These are phyloP conservation scores for Calliopsis andreniformis DNA, from an alignment of 1,140 invertebrate species.

Conservation along the genomic window DNA sequence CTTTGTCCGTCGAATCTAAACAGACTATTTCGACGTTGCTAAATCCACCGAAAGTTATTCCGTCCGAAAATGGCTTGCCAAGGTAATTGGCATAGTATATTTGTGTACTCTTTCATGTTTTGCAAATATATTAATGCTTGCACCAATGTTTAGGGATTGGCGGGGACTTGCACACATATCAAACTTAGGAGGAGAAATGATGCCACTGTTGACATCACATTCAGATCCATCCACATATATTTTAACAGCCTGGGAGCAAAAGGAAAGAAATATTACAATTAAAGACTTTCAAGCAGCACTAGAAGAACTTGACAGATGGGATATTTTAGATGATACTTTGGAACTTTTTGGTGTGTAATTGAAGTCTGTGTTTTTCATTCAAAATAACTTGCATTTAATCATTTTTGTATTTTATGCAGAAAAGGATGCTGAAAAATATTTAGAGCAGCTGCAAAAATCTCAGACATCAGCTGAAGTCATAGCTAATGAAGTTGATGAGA, in stretches of 20 bases:
- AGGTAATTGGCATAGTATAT: constrained; percentile 73
- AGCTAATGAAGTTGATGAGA: constrained; percentile 61
- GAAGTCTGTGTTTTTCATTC: not conserved
- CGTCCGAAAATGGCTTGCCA: constrained; percentile 81
- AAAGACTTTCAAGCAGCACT: constrained; percentile 81
- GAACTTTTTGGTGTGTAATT: constrained; percentile 82
- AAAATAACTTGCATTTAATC: constrained; percentile 7
- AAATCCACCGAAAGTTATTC: constrained; percentile 84
- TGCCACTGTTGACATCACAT: constrained; percentile 78
- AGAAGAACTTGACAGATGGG: constrained; percentile 85
- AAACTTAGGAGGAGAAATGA: constrained; percentile 78
- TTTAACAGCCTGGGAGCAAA: constrained; percentile 80
- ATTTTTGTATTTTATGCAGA: constrained; percentile 59
- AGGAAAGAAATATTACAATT: constrained; percentile 77
- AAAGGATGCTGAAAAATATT: constrained; percentile 75
- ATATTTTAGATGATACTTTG: constrained; percentile 84
- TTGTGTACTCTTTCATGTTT: not conserved
- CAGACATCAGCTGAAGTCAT: constrained; percentile 55
- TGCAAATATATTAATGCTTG: not conserved
- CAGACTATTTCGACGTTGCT: constrained; percentile 81
- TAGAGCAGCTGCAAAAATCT: constrained; percentile 63
- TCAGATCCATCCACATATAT: constrained; percentile 82
- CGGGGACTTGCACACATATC: constrained; percentile 84
- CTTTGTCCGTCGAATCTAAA: constrained; percentile 79
- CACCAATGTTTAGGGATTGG: constrained; percentile 84